Base-by-base conservation (phyloP, 2,113 vertebrate genomes). In the Cyanoliseus patagonus region DNA sequence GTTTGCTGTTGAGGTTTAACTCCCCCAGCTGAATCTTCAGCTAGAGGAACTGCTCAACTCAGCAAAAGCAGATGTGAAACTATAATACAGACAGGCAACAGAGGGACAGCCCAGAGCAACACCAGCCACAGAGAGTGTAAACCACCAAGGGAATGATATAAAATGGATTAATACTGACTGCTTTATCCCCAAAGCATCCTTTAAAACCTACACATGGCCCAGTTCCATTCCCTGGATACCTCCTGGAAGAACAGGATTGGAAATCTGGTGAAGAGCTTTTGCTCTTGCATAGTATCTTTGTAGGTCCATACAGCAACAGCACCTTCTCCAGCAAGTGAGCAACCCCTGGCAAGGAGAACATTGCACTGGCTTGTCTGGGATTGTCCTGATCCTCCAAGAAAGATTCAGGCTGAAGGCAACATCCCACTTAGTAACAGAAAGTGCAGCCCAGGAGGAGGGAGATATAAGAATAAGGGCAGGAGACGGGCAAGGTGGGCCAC, bases 401-500 rank as follows among this genome's bases (percentile, higher is more conserved):
- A 47, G 55, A 8, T 19, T 23, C 9, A 37, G 59, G 68, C 49
- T 78, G 61, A 57, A 49, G 30, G 46, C 2, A 4, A 47, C 1
- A 1, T 68, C 82, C 73, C 64, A 19, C 42, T 59, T 75, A 31
- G 64, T 74, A 57, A 61, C 30, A 78, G 73, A 64, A 81, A 73
- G 31, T 5, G 15, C 77, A 88, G 74, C 55, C 69, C 52, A 77
- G 70, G 51, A 4, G 4, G 80, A 92, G 66, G 37, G 66, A 82
- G 52, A 31, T 63, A 39, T 10, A 13, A 41, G 39, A 79, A 35
- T 3, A 62, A 51, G 33, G 59, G 44, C 39, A 73, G 52, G 37
- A 88, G 73, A 47, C 6, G 0, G 0, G 61, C 1, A 3, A 51
- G 51, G 19, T 10, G 33, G 33, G 20, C 55, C 20, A n/a, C 55